Percentiles rank a stretch among this genome's conserved stretches.
Evolutionary conservation across 2,888 invertebrate genomes (phyloP).

Genomic region (Phania funesta): DNA sequence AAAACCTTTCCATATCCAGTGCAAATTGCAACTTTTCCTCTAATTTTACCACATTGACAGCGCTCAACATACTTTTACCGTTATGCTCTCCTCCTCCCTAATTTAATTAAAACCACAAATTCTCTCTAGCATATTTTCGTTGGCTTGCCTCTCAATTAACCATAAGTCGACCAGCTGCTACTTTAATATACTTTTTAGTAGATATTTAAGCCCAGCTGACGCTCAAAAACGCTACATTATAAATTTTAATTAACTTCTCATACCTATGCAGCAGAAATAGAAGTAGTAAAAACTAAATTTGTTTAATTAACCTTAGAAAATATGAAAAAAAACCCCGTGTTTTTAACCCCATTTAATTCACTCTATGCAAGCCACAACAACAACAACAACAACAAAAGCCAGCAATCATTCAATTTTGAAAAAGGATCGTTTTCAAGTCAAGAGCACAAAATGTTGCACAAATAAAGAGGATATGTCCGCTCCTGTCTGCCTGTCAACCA

Average conservation of each 20-base stretch:
- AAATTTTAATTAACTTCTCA: slow-evolving; percentile 53
- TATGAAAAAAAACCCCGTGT: neutral
- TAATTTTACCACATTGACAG: neutral
- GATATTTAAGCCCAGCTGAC: slow-evolving; percentile 40
- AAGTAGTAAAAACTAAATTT: slow-evolving; percentile 26
- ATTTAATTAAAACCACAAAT: slow-evolving; percentile 40
- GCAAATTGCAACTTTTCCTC: neutral
- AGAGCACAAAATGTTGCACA: too few relatives aligned
- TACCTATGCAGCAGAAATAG: slow-evolving; percentile 11
- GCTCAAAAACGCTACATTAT: slow-evolving; percentile 29
- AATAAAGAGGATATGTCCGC: too few relatives aligned
- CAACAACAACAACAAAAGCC: neutral
- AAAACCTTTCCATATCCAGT: too few relatives aligned
- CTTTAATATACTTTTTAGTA: neutral
- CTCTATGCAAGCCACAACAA: neutral
- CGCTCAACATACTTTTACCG: neutral
- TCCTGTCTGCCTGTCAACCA: slow-evolving; percentile 22
- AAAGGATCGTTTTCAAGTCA: slow-evolving; percentile 35
- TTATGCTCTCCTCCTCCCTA: slow-evolving; percentile 32
- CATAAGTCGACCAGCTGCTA: slow-evolving; percentile 30
- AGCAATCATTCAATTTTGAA: neutral
- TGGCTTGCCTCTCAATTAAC: neutral
- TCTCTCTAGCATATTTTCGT: neutral
- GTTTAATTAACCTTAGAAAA: slow-evolving; percentile 54
- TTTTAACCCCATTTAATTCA: slow-evolving; percentile 24